These are phyloP conservation scores for Reticulitermes lucifugus DNA, from an alignment of 2,888 invertebrate species.

Conservation along the genomic window DNA sequence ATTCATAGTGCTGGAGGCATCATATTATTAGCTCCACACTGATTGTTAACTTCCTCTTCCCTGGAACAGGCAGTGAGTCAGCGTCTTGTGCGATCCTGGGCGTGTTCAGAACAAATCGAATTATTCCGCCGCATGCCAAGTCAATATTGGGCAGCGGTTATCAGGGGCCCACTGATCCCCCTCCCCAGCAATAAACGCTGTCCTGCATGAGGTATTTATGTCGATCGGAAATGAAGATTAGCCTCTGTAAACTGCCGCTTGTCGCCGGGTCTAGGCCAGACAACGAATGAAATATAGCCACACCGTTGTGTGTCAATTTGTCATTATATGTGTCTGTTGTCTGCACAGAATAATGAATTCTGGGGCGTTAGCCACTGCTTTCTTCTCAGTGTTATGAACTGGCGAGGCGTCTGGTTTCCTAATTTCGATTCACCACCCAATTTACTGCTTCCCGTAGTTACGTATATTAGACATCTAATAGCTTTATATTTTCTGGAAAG, in stretches of 20 bases:
- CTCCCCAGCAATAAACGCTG: constrained; percentile 28
- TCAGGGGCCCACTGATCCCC: constrained; percentile 19
- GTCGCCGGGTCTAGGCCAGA: neutral
- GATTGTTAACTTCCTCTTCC: no score
- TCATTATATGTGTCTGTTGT: constrained; percentile 7
- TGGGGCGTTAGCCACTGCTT: no score
- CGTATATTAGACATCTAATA: no score
- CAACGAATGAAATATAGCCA: no score
- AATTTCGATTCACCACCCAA: no score
- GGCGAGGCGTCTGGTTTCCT: no score
- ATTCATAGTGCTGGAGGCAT: no score
- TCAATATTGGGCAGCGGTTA: constrained; percentile 36
- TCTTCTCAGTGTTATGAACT: no score
- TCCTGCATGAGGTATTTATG: constrained; percentile 39
- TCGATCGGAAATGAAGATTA: constrained; percentile 36
- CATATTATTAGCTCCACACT: no score
- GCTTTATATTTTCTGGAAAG: no score
- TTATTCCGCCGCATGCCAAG: constrained; percentile 35
- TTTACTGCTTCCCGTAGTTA: no score
- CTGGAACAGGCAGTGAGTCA: neutral
- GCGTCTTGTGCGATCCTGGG: neutral
- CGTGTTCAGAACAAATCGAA: constrained; percentile 14
- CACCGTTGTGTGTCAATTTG: constrained; percentile 34
- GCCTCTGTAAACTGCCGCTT: constrained; percentile 9
- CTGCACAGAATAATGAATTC: neutral